Conservation (phyloP, 2,797 vertebrate species). For the Pygocentrus nattereri region DNA sequence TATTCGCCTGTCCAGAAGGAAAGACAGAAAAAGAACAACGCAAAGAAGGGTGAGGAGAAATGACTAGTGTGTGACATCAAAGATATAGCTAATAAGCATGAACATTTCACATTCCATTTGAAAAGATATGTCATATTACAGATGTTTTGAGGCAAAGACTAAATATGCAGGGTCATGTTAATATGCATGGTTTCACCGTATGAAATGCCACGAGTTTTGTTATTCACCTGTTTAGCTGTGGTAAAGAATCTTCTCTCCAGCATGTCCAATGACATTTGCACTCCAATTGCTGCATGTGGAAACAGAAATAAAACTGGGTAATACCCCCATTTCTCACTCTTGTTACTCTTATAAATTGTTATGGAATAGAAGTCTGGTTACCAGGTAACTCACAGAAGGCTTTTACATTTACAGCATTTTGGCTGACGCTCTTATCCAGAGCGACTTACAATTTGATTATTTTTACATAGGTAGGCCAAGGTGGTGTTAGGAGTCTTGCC, state of each 20-base stretch:
- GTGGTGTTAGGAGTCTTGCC: no score
- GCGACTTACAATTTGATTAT: no score
- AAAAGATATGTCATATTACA: neutral
- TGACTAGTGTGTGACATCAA: neutral
- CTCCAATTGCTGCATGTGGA: conserved; percentile 82
- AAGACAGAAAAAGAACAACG: neutral
- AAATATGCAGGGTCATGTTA: neutral
- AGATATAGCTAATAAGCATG: neutral
- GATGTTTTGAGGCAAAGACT: neutral
- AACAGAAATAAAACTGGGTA: conserved; percentile 50
- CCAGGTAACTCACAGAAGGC: no score
- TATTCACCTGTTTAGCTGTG: conserved; percentile 85
- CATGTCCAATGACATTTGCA: conserved; percentile 88
- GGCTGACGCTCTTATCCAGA: no score
- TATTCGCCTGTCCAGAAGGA: conserved; percentile 38
- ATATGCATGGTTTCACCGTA: neutral
- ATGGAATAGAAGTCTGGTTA: no score
- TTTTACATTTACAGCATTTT: no score
- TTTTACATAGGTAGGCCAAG: no score
- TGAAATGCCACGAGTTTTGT: neutral
- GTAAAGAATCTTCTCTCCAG: conserved; percentile 86
- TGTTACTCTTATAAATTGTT: no score
- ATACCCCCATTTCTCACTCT: no score
- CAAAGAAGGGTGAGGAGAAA: neutral
- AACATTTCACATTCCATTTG: neutral